Conservation (phyloP, 2,113 vertebrate genomes). For the Anseranas semipalmata region DNA sequence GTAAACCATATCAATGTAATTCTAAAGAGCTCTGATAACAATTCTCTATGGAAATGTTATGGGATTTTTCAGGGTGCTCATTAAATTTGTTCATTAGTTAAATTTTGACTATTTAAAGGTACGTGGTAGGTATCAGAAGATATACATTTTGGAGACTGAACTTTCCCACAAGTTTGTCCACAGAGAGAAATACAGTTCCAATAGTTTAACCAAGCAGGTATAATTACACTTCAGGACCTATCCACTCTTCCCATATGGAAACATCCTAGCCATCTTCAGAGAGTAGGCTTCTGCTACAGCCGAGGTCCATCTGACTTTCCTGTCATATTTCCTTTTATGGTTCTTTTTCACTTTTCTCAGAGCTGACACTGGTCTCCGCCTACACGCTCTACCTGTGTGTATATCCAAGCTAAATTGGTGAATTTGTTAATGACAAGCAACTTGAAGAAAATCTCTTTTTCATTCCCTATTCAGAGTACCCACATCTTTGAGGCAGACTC, state of each 20-base stretch:
- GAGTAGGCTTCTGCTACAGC: background rate
- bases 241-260: background rate
- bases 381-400: background rate
- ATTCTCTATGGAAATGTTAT: background rate
- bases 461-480: background rate
- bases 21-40: background rate
- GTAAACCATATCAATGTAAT: background rate
- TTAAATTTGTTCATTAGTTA: background rate
- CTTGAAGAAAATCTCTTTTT: background rate
- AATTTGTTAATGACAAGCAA: background rate
- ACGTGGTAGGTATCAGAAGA: background rate
- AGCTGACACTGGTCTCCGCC: background rate
- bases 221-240: background rate
- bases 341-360: background rate
- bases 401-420: background rate
- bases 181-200: background rate
- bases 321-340: background rate
- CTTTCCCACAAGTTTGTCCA: background rate
- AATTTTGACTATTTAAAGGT: background rate
- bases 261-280: background rate
- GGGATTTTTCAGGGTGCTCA: background rate
- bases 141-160: background rate
- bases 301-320: background rate
- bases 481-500: background rate
- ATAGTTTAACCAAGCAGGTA: background rate